Conservation (phyloP, 2,113 vertebrate species). For the Pelecanus crispus region DNA sequence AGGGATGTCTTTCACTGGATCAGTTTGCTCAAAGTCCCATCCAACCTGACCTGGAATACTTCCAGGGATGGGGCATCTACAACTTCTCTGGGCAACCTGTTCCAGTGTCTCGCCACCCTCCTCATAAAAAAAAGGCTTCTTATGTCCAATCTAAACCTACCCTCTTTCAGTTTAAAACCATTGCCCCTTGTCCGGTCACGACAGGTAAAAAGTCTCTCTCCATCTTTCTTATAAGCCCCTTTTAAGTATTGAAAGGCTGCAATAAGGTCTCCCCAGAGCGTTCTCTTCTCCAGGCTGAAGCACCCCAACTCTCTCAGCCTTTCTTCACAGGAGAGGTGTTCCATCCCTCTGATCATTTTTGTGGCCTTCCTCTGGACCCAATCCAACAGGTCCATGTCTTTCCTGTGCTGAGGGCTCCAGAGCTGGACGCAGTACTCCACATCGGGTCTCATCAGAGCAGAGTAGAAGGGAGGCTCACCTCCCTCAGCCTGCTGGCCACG, state of each 20-base stretch:
- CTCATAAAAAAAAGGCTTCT: not conserved
- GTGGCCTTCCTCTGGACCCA: not conserved
- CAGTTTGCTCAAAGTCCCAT: not conserved
- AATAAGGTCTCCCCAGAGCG: not conserved
- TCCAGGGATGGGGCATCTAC: not conserved
- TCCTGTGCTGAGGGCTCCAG: not conserved
- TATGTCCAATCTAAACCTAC: not conserved
- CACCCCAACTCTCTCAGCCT: not conserved
- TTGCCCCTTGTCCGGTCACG: not conserved
- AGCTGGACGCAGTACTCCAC: not conserved
- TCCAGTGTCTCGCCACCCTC: not conserved
- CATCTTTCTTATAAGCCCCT: not conserved
- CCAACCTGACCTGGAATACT: not conserved
- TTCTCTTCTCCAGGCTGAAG: not conserved
- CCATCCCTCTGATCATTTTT: not conserved
- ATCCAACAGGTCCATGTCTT: not conserved
- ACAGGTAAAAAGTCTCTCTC: not conserved
- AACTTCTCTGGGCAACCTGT: not conserved
- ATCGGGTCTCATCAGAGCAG: not conserved
- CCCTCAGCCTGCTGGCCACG: rapidly evolving
- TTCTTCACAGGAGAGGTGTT: not conserved
- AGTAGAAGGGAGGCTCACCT: not conserved
- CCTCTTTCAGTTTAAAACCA: not conserved
- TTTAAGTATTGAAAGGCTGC: not conserved
- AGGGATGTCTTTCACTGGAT: not conserved